Percentiles rank a stretch among this genome's conserved stretches.
phyloP scores from a whole-genome alignment of 2,113 vertebrate species.

The Nothobranchius furzeri region DNA sequence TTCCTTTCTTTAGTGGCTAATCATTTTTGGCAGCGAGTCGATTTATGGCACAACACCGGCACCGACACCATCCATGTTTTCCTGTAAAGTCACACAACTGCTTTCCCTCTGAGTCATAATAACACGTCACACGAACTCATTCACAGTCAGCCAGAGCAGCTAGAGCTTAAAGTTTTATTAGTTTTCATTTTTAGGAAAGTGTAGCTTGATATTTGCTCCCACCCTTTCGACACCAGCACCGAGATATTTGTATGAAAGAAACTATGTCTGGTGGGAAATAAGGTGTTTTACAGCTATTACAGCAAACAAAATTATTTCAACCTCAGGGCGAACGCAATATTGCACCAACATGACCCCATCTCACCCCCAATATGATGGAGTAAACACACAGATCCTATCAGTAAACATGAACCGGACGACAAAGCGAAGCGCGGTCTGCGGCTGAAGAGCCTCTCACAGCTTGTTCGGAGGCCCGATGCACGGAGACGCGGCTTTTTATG shows the following conservation, averaged over 20 bases:
- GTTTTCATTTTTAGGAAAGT: slow-evolving; percentile 14
- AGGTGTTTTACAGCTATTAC: slow-evolving; percentile 79
- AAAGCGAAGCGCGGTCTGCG: slow-evolving; percentile 38
- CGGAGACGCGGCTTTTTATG: slow-evolving; percentile 42
- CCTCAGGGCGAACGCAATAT: slow-evolving; percentile 78
- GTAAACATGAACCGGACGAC: slow-evolving; percentile 70
- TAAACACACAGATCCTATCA: slow-evolving; percentile 71
- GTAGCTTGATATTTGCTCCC: slow-evolving; percentile 12
- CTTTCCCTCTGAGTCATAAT: slow-evolving; percentile 1
- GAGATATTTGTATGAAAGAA: slow-evolving; percentile 75
- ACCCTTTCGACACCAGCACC: slow-evolving; percentile 63
- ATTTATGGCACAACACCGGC: too few species aligned
- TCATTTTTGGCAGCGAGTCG: too few species aligned
- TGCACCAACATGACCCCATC: slow-evolving; percentile 71
- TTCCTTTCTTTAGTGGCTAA: too few species aligned
- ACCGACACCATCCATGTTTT: slow-evolving; percentile 37
- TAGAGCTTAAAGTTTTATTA: not conserved
- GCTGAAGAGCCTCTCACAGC: slow-evolving; percentile 53
- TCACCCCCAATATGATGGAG: slow-evolving; percentile 68
- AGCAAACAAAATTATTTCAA: slow-evolving; percentile 80
- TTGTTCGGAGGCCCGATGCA: slow-evolving; percentile 45
- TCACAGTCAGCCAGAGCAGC: not conserved
- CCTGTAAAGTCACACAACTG: slow-evolving; percentile 20
- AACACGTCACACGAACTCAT: not conserved
- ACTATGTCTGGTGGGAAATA: slow-evolving; percentile 77